Base-by-base conservation (phyloP, 2,888 invertebrate species). In the Melipona beecheii region DNA sequence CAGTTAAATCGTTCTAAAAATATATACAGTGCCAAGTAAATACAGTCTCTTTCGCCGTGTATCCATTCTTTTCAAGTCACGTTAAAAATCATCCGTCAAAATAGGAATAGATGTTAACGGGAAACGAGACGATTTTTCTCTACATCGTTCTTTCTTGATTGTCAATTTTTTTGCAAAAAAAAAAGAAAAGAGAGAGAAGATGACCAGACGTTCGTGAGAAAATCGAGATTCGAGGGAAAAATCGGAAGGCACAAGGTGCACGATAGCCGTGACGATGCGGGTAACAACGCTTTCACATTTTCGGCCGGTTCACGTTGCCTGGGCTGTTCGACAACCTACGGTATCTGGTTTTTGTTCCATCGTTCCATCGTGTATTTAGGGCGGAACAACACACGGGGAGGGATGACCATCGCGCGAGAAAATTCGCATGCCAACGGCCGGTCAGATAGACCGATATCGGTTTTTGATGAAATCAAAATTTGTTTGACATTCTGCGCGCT, bases 391-490 rank as follows among this genome's bases (percentile, higher is more conserved):
- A 83, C 78, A 49, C 75, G 54, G 65, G 19, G 52, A 52, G 60
- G 52, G 78, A 74, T 80, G 76, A 75, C 78, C 70, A 60, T 75
- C 75, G 65, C 78, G 70, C 70, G 84, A 72, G 78, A 77, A 83
- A 85, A 86, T 86, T 89, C 81, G 78, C 78, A 64, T 81, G 24
- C 77, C 66, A 58, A 36, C 36, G 81, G 73, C 80, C 78, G 49
- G 54, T 62, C 60, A 74, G 80, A 86, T 78, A 73, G 88, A 78
- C 81, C 82, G 84, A 87, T 90, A 89, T 89, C 87, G 90, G 82
- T 88, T 89, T 90, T 90, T 90, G 87, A 89, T 91, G 89, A 90
- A 92, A 92, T 90, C 89, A 87, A 91, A 86, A 91, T 92, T 91
- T 89, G 91, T 92, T 92, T 92, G 92, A 92, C 90, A 90, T 90